Conservation (phyloP, 2,113 vertebrate genomes). For the Ochotona curzoniae region DNA sequence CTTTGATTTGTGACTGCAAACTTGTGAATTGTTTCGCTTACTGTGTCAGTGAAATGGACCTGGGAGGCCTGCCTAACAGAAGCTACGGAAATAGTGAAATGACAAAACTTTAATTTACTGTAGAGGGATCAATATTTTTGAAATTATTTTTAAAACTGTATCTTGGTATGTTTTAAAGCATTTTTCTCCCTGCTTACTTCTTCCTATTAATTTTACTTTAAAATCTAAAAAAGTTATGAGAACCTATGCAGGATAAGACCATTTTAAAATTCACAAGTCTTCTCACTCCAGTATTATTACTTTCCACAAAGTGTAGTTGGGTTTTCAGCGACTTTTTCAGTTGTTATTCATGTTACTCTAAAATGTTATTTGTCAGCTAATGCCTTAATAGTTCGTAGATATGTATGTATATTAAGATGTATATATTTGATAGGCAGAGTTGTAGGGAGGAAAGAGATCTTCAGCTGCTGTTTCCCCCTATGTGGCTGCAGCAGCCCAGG, state of each 20-base stretch:
- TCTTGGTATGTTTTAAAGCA: background rate
- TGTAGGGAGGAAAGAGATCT: too few relatives aligned
- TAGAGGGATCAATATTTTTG: background rate
- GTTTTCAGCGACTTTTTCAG: background rate
- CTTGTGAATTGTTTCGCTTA: background rate
- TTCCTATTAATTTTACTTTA: background rate
- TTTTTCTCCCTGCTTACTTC: background rate
- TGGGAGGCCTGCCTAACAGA: slow-evolving; percentile 15
- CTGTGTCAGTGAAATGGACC: slow-evolving; percentile 11
- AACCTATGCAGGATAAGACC: background rate
- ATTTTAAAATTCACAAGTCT: slow-evolving; percentile 44
- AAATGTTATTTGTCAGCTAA: slow-evolving; percentile 3
- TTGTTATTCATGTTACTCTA: background rate
- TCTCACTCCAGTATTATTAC: background rate
- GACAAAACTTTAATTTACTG: background rate
- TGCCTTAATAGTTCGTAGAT: background rate
- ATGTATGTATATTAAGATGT: background rate
- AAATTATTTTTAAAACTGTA: background rate
- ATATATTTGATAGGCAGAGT: too few relatives aligned
- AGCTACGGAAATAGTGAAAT: slow-evolving; percentile 31
- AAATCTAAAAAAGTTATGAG: background rate
- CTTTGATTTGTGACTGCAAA: background rate
- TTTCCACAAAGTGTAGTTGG: slow-evolving; percentile 41
- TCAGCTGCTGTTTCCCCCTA: too few relatives aligned
- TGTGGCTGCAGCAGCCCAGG: too few relatives aligned